These are phyloP conservation scores for Dynastes tityus DNA, from an alignment of 2,888 invertebrate species.

Conservation along the genomic window DNA sequence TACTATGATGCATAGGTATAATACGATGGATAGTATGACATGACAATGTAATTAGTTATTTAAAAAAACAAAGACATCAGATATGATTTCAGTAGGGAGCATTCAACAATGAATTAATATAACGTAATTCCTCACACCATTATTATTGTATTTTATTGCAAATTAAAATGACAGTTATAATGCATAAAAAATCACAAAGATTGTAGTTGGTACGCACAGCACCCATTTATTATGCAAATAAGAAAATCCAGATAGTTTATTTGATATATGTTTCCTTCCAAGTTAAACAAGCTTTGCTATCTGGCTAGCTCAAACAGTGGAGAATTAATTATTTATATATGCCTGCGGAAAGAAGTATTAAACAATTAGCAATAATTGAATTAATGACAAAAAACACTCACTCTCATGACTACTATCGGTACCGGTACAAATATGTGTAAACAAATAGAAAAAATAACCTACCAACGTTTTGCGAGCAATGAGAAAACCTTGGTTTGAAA, in stretches of 20 bases:
- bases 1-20: too few relatives aligned
- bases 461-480: slow-evolving; percentile 3
- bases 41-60: too few relatives aligned
- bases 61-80: too few relatives aligned
- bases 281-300: slow-evolving; percentile 2
- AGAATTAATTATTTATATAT: slow-evolving; percentile 28
- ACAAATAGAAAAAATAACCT: slow-evolving; percentile 6
- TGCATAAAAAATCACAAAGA: slow-evolving; percentile 3
- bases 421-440: not conserved
- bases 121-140: slow-evolving; percentile 11
- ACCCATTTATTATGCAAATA: slow-evolving; percentile 35
- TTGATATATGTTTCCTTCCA: slow-evolving; percentile 22
- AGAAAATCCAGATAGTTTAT: not conserved
- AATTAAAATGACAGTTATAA: slow-evolving; percentile 40
- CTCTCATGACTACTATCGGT: not conserved
- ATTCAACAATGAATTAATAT: not conserved
- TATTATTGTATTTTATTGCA: slow-evolving; percentile 33
- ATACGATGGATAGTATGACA: too few relatives aligned
- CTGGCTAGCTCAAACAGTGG: slow-evolving; percentile 1
- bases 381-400: slow-evolving; percentile 6
- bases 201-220: not conserved
- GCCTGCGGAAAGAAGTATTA: slow-evolving; percentile 1
- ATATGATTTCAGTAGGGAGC: too few relatives aligned
- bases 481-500: slow-evolving; percentile 26
- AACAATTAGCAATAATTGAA: slow-evolving; percentile 26